phyloP scores from a whole-genome alignment of 2,797 vertebrate genomes.

The Harpagifer antarcticus region DNA sequence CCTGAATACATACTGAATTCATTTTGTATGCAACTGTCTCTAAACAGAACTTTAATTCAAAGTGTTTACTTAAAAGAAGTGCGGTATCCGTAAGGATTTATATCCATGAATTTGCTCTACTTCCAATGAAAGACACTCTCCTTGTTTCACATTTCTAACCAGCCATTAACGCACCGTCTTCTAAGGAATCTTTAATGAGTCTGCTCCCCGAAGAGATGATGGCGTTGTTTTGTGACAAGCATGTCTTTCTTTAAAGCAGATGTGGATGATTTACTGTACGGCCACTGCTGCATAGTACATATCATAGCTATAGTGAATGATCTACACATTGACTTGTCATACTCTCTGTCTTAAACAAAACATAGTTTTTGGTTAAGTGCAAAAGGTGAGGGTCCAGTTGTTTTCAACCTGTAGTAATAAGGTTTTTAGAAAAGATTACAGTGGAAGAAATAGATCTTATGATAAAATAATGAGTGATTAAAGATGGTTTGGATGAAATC shows the following conservation, averaged over 20 bases:
- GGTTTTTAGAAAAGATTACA: too few relatives aligned
- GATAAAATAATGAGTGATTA: too few relatives aligned
- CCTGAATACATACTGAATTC: constrained; percentile 12
- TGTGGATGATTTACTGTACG: constrained; percentile 61
- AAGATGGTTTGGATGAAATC: too few relatives aligned
- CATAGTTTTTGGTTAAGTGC: not conserved
- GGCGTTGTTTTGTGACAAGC: constrained; percentile 31
- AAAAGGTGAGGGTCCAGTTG: not conserved
- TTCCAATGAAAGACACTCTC: constrained; percentile 30
- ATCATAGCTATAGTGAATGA: constrained; percentile 50
- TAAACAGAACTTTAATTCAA: constrained; percentile 9
- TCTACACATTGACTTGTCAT: constrained; percentile 51
- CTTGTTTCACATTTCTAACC: constrained; percentile 24
- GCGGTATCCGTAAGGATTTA: constrained; percentile 21
- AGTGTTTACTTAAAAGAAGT: constrained; percentile 16
- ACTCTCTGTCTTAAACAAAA: constrained; percentile 22
- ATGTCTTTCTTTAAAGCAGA: constrained; percentile 50
- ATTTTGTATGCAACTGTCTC: constrained; percentile 1
- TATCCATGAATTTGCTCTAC: constrained; percentile 1
- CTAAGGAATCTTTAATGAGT: constrained; percentile 56
- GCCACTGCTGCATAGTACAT: constrained; percentile 49
- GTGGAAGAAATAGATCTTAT: too few relatives aligned
- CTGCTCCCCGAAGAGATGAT: constrained; percentile 42
- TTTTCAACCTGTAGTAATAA: too few relatives aligned
- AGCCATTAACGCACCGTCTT: constrained; percentile 35